Evolutionary conservation across 2,113 vertebrate species (phyloP), one percentile per base, ranked within the genome.

Genomic region (Hiodon tergisus): DNA sequence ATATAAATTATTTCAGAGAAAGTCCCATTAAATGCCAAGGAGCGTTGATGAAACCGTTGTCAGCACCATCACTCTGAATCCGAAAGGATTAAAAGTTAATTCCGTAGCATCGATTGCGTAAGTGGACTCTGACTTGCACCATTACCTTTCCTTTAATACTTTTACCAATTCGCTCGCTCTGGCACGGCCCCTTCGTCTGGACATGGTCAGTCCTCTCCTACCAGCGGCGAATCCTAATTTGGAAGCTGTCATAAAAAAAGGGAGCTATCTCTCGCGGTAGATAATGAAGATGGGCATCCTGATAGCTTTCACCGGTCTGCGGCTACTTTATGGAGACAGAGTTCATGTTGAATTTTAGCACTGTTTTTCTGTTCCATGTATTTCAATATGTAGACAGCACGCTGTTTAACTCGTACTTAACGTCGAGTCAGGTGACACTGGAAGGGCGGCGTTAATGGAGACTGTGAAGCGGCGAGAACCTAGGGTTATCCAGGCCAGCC

Each of bases 101-200:
- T 83, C 78, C 71, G 80, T 80, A 68, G 74, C 79, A 83, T 82
- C 50, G 81, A 83, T 83, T 82, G 81, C 67, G 67, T 83, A 83
- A 82, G 82, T 82, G 81, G 73, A 55, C 82, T 79, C 79, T 83
- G 80, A 76, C 78, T 82, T 81, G 81, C 79, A 59, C 77, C 83
- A 85, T 85, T 86, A 85, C 76, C 78, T 73, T 71, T 74, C 61
- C 58, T 54, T 84, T 82, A 81, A 83, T 80, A 80, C 61, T 72
- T 73, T 31, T 71, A 52, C 48, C 57, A 76, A 57, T 58, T 57
- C 5, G 16, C 16, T 57, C 5, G 16, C 16, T 74, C 63, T 60
- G 51, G 48, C 71, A 47, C 46, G n/a, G 14, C 55, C 67, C 52
- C 50, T 50, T 13, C 7, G 47, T 61, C 46, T 54, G 6, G 13